phyloP scores from a whole-genome alignment of 1,140 invertebrate species.

The Papilio aristodemus region DNA sequence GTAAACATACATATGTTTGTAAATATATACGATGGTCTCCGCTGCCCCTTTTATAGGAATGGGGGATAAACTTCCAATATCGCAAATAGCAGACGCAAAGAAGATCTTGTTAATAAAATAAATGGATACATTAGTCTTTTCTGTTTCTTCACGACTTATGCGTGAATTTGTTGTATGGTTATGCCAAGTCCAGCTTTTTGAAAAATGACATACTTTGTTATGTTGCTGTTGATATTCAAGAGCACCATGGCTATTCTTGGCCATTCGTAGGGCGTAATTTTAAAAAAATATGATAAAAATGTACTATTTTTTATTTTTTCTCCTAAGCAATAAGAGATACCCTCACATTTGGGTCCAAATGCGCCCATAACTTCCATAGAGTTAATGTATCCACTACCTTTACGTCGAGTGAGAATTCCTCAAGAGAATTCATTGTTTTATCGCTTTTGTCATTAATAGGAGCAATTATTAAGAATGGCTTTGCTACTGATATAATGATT shows the following conservation, averaged over 20 bases:
- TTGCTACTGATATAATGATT: neutral
- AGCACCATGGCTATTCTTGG: too few relatives aligned
- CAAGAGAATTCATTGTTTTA: neutral
- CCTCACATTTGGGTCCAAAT: neutral
- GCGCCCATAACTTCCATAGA: neutral
- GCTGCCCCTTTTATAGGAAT: slow-evolving; percentile 8
- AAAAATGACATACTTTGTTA: too few relatives aligned
- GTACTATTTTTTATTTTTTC: too few relatives aligned
- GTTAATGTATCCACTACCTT: too few relatives aligned
- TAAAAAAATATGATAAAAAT: too few relatives aligned
- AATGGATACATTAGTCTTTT: neutral
- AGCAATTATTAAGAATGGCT: neutral
- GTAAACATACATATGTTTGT: neutral
- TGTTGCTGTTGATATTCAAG: too few relatives aligned
- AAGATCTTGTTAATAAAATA: neutral
- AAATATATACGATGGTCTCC: slow-evolving; percentile 14
- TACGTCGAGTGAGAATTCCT: neutral
- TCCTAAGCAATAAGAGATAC: too few relatives aligned
- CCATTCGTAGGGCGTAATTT: too few relatives aligned
- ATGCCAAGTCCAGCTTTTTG: too few relatives aligned
- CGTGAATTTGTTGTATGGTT: too few relatives aligned
- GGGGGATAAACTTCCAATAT: neutral
- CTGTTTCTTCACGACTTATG: too few relatives aligned
- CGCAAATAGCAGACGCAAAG: neutral
- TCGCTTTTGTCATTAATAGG: neutral